Evolutionary conservation across 2,888 invertebrate genomes (phyloP).

Genomic region (Eupithecia subumbrata): DNA sequence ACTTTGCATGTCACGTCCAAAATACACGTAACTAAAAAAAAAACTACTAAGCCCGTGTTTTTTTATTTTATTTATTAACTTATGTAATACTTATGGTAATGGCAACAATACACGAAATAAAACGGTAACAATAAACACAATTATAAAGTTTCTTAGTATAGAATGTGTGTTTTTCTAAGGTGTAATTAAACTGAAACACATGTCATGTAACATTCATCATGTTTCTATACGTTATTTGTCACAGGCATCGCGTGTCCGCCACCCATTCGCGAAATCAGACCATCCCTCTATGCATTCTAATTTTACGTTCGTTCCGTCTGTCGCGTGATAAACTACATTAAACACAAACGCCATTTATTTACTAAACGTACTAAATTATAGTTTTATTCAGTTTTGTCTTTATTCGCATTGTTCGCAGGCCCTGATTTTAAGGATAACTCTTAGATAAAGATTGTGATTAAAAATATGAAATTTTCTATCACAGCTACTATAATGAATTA

Average conservation of each 20-base stretch:
- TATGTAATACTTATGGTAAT: no score
- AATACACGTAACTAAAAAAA: no score
- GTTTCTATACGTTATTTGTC: slow-evolving; percentile 18
- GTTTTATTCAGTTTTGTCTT: background rate
- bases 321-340: slow-evolving; percentile 10
- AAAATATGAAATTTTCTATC: no score
- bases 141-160: no score
- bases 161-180: background rate
- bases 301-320: slow-evolving; percentile 3
- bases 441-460: no score
- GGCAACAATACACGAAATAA: no score
- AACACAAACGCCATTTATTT: background rate
- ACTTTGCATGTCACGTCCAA: no score
- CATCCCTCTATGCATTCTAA: slow-evolving; percentile 11
- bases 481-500: no score
- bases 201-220: background rate
- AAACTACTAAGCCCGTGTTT: background rate
- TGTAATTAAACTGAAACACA: background rate
- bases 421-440: background rate
- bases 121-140: no score
- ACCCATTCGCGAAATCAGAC: slow-evolving; percentile 15
- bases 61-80: no score
- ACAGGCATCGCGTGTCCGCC: slow-evolving; percentile 38
- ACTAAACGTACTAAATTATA: background rate
- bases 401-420: background rate